A percentile compares a stretch with the other conserved stretches of the same genome.
phyloP scores from a whole-genome alignment of 1,140 invertebrate genomes.

The Contarinia nasturtii region DNA sequence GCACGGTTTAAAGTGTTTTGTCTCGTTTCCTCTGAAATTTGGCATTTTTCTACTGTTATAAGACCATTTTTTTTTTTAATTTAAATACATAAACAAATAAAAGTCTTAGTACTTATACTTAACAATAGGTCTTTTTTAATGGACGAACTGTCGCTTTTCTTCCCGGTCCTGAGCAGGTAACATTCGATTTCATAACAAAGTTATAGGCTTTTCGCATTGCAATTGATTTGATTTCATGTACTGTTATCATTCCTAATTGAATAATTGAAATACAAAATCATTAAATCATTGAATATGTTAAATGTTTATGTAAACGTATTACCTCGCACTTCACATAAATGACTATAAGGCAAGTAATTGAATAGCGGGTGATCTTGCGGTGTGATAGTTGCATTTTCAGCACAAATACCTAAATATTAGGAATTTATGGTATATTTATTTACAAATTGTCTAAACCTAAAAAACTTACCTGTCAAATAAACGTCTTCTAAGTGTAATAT shows the following conservation, averaged over 20 bases:
- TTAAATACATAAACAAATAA: too few relatives aligned
- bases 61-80: too few relatives aligned
- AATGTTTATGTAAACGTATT: too few relatives aligned
- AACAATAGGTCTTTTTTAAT: not conserved
- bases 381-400: conserved; percentile 11
- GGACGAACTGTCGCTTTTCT: conserved; percentile 13
- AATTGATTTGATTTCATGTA: conserved; percentile 17
- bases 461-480: conserved; percentile 53
- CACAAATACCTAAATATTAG: conserved; percentile 9
- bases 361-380: conserved; percentile 16
- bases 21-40: too few relatives aligned
- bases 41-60: too few relatives aligned
- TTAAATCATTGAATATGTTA: too few relatives aligned
- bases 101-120: too few relatives aligned
- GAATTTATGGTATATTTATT: not conserved
- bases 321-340: conserved; percentile 16
- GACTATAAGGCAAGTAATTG: conserved; percentile 10
- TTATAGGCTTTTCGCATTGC: conserved; percentile 16
- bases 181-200: conserved; percentile 15
- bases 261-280: too few relatives aligned
- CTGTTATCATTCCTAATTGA: conserved; percentile 15
- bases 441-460: not conserved
- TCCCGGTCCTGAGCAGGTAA: conserved; percentile 14
- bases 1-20: too few relatives aligned
- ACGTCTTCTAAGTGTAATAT: conserved; percentile 71